phyloP scores from a whole-genome alignment of 2,113 vertebrate species.

The Colius striatus region DNA sequence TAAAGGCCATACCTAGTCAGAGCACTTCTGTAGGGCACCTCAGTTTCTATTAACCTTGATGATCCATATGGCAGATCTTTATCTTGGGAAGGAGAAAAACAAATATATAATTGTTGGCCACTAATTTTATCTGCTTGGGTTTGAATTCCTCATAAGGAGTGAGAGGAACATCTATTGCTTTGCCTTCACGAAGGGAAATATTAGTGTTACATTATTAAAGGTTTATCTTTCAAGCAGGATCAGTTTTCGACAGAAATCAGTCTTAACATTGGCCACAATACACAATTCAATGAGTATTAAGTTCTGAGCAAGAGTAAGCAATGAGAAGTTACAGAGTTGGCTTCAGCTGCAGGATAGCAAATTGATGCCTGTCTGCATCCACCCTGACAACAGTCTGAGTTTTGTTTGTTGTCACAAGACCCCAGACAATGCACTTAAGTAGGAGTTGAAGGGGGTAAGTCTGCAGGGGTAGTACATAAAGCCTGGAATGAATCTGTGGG shows the following conservation, averaged over 20 bases:
- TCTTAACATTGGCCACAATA: not conserved
- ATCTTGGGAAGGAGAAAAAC: not conserved
- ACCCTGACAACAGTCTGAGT: not conserved
- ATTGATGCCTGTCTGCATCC: not conserved
- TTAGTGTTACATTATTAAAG: not conserved
- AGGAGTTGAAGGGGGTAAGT: not conserved
- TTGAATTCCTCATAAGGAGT: not conserved
- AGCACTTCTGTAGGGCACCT: slow-evolving; percentile 13
- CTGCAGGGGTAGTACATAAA: not conserved
- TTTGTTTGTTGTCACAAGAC: not conserved
- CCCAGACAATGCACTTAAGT: not conserved
- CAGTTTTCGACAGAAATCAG: not conserved
- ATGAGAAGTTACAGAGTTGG: not conserved
- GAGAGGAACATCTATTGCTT: not conserved
- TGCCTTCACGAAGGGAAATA: not conserved
- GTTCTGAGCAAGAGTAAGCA: not conserved
- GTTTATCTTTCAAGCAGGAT: not conserved
- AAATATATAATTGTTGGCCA: not conserved
- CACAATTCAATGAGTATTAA: no score
- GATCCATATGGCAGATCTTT: not conserved
- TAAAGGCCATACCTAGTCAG: not conserved
- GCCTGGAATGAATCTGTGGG: not conserved
- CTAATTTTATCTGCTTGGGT: not conserved
- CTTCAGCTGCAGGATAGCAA: not conserved
- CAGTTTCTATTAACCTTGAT: not conserved